Evolutionary conservation across 2,797 vertebrate genomes (phyloP).

Genomic region (Chaenodraco wilsoni): DNA sequence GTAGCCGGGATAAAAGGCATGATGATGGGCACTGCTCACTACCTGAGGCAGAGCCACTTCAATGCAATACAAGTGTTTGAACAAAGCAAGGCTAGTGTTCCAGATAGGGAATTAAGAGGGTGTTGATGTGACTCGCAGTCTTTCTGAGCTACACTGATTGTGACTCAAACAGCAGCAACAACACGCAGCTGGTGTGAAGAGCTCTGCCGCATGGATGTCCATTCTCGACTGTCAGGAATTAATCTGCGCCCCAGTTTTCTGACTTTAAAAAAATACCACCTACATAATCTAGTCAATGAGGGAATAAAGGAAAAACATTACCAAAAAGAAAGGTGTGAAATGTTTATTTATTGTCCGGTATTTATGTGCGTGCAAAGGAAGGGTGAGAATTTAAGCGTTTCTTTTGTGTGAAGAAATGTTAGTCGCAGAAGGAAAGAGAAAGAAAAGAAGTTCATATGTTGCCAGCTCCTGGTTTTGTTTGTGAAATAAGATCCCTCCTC

Average conservation of each 20-base stretch:
- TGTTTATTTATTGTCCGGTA: constrained; percentile 53
- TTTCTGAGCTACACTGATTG: constrained; percentile 66
- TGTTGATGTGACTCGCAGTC: constrained; percentile 66
- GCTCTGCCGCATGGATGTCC: constrained; percentile 58
- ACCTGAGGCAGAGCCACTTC: constrained; percentile 75
- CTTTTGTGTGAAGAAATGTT: constrained; percentile 41
- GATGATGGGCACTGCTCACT: constrained; percentile 81
- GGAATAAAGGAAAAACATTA: constrained; percentile 17
- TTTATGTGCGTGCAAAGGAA: constrained; percentile 40
- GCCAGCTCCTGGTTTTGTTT: constrained; percentile 63
- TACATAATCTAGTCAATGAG: constrained; percentile 57
- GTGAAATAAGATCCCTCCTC: constrained; percentile 61
- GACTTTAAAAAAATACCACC: constrained; percentile 60
- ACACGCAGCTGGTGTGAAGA: constrained; percentile 66
- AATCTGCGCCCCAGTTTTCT: constrained; percentile 58
- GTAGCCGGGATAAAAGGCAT: constrained; percentile 86
- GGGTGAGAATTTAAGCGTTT: constrained; percentile 44
- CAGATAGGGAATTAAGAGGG: constrained; percentile 68
- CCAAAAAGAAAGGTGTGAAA: constrained; percentile 48
- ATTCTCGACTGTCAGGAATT: constrained; percentile 70
- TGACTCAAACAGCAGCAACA: constrained; percentile 66
- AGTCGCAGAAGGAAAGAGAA: not conserved
- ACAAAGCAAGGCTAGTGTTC: constrained; percentile 72
- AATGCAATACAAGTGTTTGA: constrained; percentile 73
- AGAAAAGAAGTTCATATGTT: constrained; percentile 9